Percentiles rank a stretch among this genome's conserved stretches.
phyloP scores from a whole-genome alignment of 2,888 invertebrate species.

The Trichacis sp. region DNA sequence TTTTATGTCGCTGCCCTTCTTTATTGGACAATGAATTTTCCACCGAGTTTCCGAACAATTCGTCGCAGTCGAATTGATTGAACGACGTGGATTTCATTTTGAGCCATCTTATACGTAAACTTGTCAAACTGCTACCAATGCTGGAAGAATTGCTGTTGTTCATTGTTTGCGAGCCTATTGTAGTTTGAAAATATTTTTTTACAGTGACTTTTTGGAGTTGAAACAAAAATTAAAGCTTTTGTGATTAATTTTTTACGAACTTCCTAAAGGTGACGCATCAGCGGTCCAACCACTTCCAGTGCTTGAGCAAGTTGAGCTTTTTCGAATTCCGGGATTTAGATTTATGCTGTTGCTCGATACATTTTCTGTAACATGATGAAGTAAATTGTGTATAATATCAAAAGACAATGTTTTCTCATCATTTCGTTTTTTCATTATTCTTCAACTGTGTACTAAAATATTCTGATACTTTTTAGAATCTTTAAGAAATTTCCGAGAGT shows the following conservation, averaged over 20 bases:
- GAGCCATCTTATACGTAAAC: slow-evolving; percentile 72
- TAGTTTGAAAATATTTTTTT: too few species aligned
- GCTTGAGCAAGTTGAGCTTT: slow-evolving; percentile 62
- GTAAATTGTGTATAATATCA: too few species aligned
- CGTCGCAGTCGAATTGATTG: slow-evolving; percentile 67
- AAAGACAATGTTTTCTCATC: too few species aligned
- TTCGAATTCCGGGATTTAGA: slow-evolving; percentile 51
- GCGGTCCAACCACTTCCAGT: slow-evolving; percentile 63
- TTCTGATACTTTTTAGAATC: too few species aligned
- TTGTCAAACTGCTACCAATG: slow-evolving; percentile 70
- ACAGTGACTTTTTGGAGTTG: too few species aligned
- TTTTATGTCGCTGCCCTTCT: slow-evolving; percentile 62
- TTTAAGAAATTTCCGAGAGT: too few species aligned
- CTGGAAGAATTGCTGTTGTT: slow-evolving; percentile 58
- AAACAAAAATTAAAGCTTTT: too few species aligned
- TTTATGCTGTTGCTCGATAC: slow-evolving; percentile 58
- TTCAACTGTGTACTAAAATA: too few species aligned
- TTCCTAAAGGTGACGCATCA: slow-evolving; percentile 54
- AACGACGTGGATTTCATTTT: slow-evolving; percentile 72
- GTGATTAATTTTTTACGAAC: too few species aligned
- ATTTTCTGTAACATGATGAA: slow-evolving; percentile 50
- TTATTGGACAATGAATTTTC: slow-evolving; percentile 41
- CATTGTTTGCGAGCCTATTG: not conserved
- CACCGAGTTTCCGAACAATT: slow-evolving; percentile 56
- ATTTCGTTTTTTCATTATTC: too few species aligned